A percentile compares a stretch with the other conserved stretches of the same genome.
phyloP scores from a whole-genome alignment of 1,140 invertebrate species.

The Dolichoris vasculosae region DNA sequence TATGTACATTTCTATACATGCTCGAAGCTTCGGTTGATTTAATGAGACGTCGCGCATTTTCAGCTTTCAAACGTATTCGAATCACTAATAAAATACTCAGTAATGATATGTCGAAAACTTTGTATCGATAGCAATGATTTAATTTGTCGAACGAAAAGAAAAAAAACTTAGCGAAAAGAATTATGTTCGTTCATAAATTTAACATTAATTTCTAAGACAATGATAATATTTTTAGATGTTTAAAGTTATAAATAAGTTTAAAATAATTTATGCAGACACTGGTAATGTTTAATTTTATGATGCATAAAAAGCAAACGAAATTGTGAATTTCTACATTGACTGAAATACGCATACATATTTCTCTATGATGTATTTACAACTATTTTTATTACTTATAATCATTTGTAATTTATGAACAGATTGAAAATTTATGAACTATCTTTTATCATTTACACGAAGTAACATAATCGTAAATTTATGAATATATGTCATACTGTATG shows the following conservation, averaged over 20 bases:
- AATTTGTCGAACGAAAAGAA: not conserved
- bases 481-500: not conserved
- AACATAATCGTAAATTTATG: constrained; percentile 11
- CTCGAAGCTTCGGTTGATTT: not conserved
- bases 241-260: not conserved
- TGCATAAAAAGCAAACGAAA: not conserved
- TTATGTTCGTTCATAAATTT: not conserved
- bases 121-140: not conserved
- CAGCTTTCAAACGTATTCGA: not conserved
- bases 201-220: not conserved
- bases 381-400: constrained; percentile 27
- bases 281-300: constrained; percentile 20
- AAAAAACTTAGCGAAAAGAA: not conserved
- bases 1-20: not conserved
- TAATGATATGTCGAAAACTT: not conserved
- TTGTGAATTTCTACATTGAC: constrained; percentile 15
- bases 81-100: not conserved
- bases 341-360: not conserved
- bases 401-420: constrained; percentile 11
- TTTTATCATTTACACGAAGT: constrained; percentile 13
- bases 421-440: constrained; percentile 28
- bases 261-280: not conserved
- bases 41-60: not conserved
- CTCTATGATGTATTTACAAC: constrained; percentile 21
- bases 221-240: not conserved